A percentile compares a stretch with the other conserved stretches of the same genome.
phyloP scores from a whole-genome alignment of 2,797 vertebrate species.

The Buphagus erythrorhynchus region DNA sequence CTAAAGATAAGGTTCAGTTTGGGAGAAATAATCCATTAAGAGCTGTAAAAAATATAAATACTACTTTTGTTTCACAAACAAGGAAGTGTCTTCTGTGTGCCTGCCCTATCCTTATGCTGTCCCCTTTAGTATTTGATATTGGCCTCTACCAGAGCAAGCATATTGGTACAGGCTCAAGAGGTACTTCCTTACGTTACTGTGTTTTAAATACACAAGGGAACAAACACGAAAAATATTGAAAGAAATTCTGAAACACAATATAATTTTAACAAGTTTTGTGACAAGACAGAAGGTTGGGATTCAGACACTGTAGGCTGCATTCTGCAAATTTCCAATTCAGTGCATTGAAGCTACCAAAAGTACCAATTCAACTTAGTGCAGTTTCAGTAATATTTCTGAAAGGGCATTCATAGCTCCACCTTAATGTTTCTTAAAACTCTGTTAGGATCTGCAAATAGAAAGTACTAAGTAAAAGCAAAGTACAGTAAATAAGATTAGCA shows the following conservation, averaged over 20 bases:
- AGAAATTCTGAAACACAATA: not conserved
- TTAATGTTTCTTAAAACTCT: not conserved
- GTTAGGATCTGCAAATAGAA: not conserved
- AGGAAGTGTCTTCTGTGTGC: not conserved
- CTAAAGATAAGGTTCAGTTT: not conserved
- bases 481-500: not conserved
- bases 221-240: not conserved
- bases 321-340: not conserved
- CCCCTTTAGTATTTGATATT: not conserved
- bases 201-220: not conserved
- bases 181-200: rapidly evolving
- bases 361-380: not conserved
- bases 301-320: not conserved
- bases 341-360: not conserved
- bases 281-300: not conserved
- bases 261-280: not conserved
- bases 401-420: not conserved
- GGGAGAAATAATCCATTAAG: not conserved
- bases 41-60: not conserved
- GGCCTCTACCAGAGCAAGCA: not conserved
- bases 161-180: not conserved
- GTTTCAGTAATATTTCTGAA: not conserved
- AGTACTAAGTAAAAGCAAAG: not conserved
- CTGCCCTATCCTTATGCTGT: not conserved
- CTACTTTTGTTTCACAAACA: not conserved